Conservation (phyloP, 2,888 invertebrate species). For the Falcaria lacertinaria region DNA sequence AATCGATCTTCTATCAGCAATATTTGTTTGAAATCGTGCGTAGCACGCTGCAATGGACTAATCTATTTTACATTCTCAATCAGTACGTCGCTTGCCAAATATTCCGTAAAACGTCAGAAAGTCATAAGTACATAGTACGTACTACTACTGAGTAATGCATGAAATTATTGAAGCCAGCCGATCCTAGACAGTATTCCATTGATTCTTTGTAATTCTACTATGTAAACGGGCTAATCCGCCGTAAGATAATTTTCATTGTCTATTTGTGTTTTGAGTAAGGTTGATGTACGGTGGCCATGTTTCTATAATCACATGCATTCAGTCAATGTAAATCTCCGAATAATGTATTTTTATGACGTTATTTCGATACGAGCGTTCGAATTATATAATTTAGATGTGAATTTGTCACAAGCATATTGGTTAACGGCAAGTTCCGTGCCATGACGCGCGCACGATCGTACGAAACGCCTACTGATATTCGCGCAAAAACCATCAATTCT, state of each 20-base stretch:
- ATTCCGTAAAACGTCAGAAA: constrained; percentile 80
- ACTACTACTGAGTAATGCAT: constrained; percentile 74
- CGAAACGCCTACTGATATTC: constrained; percentile 58
- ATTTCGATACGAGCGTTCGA: constrained; percentile 51
- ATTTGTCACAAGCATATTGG: constrained; percentile 39
- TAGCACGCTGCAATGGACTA: constrained; percentile 56
- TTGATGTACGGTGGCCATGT: constrained; percentile 74
- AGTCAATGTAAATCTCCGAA: constrained; percentile 53
- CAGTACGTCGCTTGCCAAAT: constrained; percentile 77
- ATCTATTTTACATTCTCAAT: constrained; percentile 60
- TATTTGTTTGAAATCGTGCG: constrained; percentile 42
- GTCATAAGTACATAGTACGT: constrained; percentile 77
- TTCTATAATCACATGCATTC: constrained; percentile 75
- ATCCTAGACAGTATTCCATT: constrained; percentile 62
- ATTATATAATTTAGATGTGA: constrained; percentile 65
- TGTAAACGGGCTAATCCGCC: constrained; percentile 41
- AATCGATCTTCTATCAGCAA: constrained; percentile 42
- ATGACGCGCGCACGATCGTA: constrained; percentile 41
- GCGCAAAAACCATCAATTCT: constrained; percentile 71
- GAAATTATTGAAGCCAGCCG: constrained; percentile 72
- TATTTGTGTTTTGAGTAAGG: constrained; percentile 67
- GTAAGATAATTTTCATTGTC: constrained; percentile 62
- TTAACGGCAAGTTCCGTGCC: constrained; percentile 48
- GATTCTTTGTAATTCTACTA: constrained; percentile 60
- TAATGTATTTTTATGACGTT: constrained; percentile 53